A percentile compares a stretch with the other conserved stretches of the same genome.
These are phyloP conservation scores for Caenorhabditis sp. DNA, from an alignment of 2,888 invertebrate genomes.

Conservation along the genomic window DNA sequence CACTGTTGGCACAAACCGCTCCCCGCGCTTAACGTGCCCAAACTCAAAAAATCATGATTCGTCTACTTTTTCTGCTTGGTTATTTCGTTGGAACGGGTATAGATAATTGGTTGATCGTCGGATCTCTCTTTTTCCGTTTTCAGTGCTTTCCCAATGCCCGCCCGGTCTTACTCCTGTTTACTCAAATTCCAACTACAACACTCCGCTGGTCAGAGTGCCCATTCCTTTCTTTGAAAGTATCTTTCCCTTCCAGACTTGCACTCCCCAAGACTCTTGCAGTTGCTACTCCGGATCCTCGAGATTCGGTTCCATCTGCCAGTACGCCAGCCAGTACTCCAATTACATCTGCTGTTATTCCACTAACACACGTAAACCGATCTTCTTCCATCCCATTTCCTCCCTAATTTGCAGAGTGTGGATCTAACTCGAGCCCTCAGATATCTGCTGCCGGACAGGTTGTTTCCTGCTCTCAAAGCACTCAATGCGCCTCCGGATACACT, in stretches of 20 bases:
- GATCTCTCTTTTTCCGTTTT: too few species aligned
- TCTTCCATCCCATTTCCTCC: neutral
- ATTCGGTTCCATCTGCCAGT: constrained; percentile 48
- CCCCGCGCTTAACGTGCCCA: constrained; percentile 11
- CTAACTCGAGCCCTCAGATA: constrained; percentile 49
- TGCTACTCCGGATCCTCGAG: constrained; percentile 34
- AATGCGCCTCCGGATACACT: constrained; percentile 44
- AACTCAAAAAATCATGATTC: constrained; percentile 27
- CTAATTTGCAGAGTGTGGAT: constrained; percentile 38
- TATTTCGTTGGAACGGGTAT: neutral
- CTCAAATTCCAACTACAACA: constrained; percentile 43
- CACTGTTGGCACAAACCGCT: constrained; percentile 49
- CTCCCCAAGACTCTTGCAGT: constrained; percentile 51
- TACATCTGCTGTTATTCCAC: constrained; percentile 54
- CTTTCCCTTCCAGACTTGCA: constrained; percentile 45
- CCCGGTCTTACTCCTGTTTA: constrained; percentile 48
- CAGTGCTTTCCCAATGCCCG: constrained; percentile 54
- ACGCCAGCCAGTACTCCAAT: constrained; percentile 31
- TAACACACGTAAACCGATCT: constrained; percentile 34
- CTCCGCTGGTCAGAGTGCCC: constrained; percentile 14
- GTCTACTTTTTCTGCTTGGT: constrained; percentile 16
- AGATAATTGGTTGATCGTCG: neutral
- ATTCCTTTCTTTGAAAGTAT: too few species aligned
- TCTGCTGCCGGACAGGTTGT: constrained; percentile 30
- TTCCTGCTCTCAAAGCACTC: constrained; percentile 28